Conservation (phyloP, 2,113 vertebrate genomes). For the Nothobranchius furzeri region DNA sequence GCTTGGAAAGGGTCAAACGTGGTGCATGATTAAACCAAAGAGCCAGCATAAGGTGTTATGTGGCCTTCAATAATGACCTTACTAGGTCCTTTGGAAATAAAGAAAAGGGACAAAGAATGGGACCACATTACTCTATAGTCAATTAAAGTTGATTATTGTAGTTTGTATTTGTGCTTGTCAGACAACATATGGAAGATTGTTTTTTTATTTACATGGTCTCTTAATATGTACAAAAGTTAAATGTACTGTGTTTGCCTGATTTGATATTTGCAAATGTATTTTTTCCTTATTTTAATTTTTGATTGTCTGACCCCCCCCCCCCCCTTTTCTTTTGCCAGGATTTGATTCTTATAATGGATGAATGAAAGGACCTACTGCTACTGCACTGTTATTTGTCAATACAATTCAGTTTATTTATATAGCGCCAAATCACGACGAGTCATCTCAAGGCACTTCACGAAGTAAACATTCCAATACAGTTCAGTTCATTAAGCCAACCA, state of each 20-base stretch:
- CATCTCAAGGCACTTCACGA: no score
- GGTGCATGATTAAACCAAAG: constrained; percentile 13
- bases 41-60: not conserved
- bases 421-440: no score
- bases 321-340: constrained; percentile 61
- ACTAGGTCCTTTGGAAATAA: not conserved
- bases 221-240: not conserved
- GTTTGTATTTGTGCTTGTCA: no score
- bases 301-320: not conserved
- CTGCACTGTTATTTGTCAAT: constrained; percentile 31
- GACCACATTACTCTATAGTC: no score
- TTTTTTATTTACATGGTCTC: no score
- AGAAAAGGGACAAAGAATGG: not conserved
- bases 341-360: constrained; percentile 50
- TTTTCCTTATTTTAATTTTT: not conserved
- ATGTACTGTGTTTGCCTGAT: not conserved
- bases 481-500: no score
- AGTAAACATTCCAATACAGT: no score
- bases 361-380: constrained; percentile 51
- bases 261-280: not conserved
- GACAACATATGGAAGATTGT: not conserved
- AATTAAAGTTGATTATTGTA: no score
- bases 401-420: no score
- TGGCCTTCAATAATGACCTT: no score
- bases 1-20: constrained; percentile 1